Conservation (phyloP, 1,140 invertebrate species). For the Drosophila baimaii region DNA sequence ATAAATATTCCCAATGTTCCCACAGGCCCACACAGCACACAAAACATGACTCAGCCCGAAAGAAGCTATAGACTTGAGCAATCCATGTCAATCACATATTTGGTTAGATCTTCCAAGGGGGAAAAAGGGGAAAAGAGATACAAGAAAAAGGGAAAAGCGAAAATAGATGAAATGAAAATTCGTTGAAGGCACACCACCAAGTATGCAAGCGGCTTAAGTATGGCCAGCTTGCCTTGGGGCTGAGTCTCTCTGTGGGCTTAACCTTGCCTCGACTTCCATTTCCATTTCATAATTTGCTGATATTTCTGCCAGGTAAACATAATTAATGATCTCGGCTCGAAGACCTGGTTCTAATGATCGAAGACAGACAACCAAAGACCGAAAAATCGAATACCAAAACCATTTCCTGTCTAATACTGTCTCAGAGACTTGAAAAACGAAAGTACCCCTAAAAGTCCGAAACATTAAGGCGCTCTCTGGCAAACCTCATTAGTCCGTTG, state of each 20-base stretch:
- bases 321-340: constrained; percentile 58
- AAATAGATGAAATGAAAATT: constrained; percentile 42
- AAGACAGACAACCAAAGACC: constrained; percentile 19
- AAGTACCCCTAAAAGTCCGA: constrained; percentile 52
- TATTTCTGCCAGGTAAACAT: constrained; percentile 45
- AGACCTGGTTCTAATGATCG: constrained; percentile 70
- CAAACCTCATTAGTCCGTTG: constrained; percentile 67
- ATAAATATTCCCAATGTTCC: constrained; percentile 46
- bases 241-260: constrained; percentile 22
- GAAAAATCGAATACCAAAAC: too few species aligned
- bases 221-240: constrained; percentile 2
- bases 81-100: constrained; percentile 57
- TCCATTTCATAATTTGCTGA: constrained; percentile 43
- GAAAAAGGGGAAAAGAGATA: neutral
- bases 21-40: constrained; percentile 37
- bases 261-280: constrained; percentile 53
- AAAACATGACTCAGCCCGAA: constrained; percentile 53
- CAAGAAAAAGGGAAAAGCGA: too few species aligned
- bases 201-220: constrained; percentile 7
- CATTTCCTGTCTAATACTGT: constrained; percentile 67
- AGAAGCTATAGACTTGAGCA: constrained; percentile 25
- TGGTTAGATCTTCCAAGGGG: constrained; percentile 25
- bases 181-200: constrained; percentile 9
- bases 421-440: constrained; percentile 68
- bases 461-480: constrained; percentile 19